Percentiles rank a stretch among this genome's conserved stretches.
Conservation (phyloP, 2,888 invertebrate species). For the Athalia cordata region DNA sequence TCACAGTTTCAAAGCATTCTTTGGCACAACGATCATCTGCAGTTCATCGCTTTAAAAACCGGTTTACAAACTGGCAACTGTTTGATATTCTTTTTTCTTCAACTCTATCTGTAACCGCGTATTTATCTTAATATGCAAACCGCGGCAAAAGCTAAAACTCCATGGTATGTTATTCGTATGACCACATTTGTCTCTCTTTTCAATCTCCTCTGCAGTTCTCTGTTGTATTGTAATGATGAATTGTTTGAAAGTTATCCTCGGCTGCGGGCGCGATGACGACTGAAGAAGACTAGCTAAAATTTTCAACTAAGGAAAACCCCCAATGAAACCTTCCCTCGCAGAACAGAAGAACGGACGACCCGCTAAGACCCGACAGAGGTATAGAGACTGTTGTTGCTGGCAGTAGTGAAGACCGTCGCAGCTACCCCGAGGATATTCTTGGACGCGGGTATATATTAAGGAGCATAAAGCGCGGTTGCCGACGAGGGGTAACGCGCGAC, state of each 20-base stretch:
- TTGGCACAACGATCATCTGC: constrained; percentile 49
- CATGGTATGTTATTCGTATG: not conserved
- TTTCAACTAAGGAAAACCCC: constrained; percentile 1
- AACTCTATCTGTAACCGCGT: not conserved
- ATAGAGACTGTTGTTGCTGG: constrained; percentile 54
- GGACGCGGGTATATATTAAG: constrained; percentile 64
- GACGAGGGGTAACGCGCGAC: too few relatives aligned
- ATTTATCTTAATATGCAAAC: not conserved
- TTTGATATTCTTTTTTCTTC: constrained; percentile 19
- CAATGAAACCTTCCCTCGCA: constrained; percentile 27
- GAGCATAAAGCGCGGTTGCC: too few relatives aligned
- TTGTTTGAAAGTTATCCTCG: constrained; percentile 19
- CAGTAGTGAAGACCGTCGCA: constrained; percentile 46
- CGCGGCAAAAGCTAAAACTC: not conserved
- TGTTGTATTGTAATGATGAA: not conserved
- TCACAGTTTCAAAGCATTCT: constrained; percentile 60
- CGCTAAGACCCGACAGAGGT: constrained; percentile 57
- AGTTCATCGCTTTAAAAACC: constrained; percentile 50
- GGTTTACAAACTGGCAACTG: constrained; percentile 52
- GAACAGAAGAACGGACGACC: constrained; percentile 43
- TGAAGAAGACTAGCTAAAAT: not conserved
- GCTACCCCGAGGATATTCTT: constrained; percentile 65
- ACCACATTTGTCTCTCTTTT: constrained; percentile 16
- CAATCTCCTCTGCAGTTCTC: not conserved
- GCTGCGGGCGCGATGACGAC: not conserved